Conservation (phyloP, 2,797 vertebrate genomes). For the Rhynchotus rufescens region DNA sequence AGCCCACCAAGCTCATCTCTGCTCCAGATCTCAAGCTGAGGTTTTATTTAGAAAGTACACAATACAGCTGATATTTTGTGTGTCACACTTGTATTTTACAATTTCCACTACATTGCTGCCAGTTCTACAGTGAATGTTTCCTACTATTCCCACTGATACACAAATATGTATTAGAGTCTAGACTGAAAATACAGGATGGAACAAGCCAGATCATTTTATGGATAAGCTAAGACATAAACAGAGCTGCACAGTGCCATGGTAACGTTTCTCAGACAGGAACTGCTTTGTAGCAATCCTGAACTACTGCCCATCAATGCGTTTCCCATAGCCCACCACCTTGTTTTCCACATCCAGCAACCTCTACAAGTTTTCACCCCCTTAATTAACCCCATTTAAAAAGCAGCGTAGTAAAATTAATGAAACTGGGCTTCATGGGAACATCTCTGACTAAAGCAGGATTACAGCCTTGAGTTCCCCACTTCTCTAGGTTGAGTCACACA, state of each 20-base stretch:
- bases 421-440: neutral
- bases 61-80: neutral
- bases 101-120: neutral
- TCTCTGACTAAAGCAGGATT: slow-evolving; percentile 2
- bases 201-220: neutral
- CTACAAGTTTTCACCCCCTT: neutral
- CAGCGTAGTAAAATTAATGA: slow-evolving; percentile 2
- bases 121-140: neutral
- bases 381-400: slow-evolving; percentile 40
- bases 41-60: neutral
- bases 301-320: neutral
- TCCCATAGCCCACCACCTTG: neutral
- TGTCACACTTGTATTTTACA: neutral
- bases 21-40: neutral
- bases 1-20: neutral
- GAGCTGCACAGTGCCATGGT: neutral
- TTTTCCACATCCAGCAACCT: slow-evolving; percentile 18
- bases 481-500: neutral
- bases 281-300: neutral
- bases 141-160: neutral
- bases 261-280: neutral
- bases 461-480: neutral
- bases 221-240: neutral
- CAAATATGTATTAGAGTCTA: neutral
- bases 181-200: neutral